Evolutionary conservation across 2,113 vertebrate species (phyloP).

Genomic region (Terrapene triunguis): DNA sequence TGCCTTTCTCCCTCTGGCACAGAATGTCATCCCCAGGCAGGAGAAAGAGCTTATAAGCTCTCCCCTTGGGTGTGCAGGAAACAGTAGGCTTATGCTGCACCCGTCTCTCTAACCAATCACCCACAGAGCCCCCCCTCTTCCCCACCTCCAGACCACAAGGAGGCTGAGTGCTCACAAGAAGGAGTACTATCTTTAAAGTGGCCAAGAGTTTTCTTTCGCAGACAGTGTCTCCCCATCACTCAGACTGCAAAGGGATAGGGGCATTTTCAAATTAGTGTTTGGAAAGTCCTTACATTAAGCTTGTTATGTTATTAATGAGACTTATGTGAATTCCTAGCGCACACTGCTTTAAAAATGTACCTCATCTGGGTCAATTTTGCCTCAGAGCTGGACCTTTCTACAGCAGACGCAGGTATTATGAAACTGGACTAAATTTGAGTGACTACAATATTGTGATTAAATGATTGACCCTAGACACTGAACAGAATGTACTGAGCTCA

Average conservation of each 20-base stretch:
- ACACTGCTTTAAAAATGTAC: background rate
- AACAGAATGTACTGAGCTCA: background rate
- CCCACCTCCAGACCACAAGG: background rate
- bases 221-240: background rate
- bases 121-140: background rate
- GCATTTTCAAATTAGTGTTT: conserved; percentile 1
- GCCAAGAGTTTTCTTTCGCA: background rate
- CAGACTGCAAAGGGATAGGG: background rate
- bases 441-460: background rate
- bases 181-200: background rate
- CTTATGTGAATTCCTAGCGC: background rate
- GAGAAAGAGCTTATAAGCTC: background rate
- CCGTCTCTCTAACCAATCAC: background rate
- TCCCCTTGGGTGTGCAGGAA: background rate
- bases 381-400: background rate
- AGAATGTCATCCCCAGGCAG: background rate
- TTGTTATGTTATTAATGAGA: background rate
- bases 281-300: background rate
- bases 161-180: background rate
- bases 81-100: background rate
- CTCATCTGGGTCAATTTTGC: background rate
- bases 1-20: background rate
- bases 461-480: background rate
- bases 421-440: background rate
- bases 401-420: background rate